phyloP scores from a whole-genome alignment of 1,140 invertebrate species.

The Drosophila micromelanica region DNA sequence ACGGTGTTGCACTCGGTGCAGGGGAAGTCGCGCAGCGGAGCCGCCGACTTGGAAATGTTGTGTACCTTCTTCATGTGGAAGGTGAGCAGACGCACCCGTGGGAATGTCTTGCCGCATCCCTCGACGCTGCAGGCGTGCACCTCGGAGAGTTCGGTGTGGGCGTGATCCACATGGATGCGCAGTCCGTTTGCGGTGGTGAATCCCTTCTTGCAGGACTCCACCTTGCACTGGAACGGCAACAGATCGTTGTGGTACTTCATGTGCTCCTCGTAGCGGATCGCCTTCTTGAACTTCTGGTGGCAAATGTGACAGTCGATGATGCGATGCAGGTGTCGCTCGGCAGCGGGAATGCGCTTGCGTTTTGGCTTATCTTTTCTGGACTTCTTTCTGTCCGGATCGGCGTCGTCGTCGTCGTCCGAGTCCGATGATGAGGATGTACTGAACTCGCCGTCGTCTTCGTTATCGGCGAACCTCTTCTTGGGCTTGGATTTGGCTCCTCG shows the following conservation, averaged over 20 bases:
- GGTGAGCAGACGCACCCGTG: constrained; percentile 72
- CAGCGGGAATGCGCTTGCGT: constrained; percentile 66
- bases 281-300: constrained; percentile 81
- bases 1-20: constrained; percentile 79
- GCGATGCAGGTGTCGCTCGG: constrained; percentile 70
- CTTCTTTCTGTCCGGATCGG: neutral
- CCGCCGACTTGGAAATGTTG: constrained; percentile 73
- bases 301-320: constrained; percentile 82
- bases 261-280: constrained; percentile 76
- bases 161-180: constrained; percentile 78
- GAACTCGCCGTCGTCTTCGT: constrained; percentile 43
- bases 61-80: constrained; percentile 81
- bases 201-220: constrained; percentile 73
- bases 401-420: constrained; percentile 45
- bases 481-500: constrained; percentile 38
- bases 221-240: constrained; percentile 77
- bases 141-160: constrained; percentile 73
- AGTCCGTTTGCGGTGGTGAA: constrained; percentile 80
- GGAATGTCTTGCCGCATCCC: constrained; percentile 75
- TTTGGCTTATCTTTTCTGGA: constrained; percentile 57
- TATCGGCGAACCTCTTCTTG: constrained; percentile 34
- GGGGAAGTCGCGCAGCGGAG: constrained; percentile 68
- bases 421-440: constrained; percentile 42
- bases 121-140: constrained; percentile 69
- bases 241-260: constrained; percentile 82